Conservation (phyloP, 1,140 invertebrate species). For the Agrypnia vestita region DNA sequence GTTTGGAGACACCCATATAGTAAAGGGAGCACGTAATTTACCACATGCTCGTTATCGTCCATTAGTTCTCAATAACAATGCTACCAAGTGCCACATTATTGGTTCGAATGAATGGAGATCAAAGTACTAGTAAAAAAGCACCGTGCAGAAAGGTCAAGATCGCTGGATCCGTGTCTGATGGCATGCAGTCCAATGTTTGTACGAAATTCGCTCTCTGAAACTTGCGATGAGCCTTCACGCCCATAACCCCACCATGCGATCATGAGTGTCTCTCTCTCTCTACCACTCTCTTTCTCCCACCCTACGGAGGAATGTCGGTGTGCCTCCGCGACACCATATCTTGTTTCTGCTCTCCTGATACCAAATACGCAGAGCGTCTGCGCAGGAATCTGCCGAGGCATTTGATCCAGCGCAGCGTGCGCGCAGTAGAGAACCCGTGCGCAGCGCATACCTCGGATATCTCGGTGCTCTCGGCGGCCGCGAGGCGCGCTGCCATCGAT, state of each 20-base stretch:
- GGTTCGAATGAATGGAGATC: not conserved
- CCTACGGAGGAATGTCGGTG: slow-evolving; percentile 33
- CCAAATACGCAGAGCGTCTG: slow-evolving; percentile 49
- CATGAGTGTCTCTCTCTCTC: not conserved
- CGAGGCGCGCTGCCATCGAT: slow-evolving; percentile 2
- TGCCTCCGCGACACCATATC: slow-evolving; percentile 13
- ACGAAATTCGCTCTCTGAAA: not conserved
- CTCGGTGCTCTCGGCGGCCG: slow-evolving; percentile 32
- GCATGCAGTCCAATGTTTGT: not conserved
- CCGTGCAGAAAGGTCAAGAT: slow-evolving; percentile 21
- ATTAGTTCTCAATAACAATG: too few relatives aligned
- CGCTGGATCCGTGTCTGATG: not conserved
- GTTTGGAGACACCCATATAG: too few relatives aligned
- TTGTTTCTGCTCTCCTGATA: slow-evolving; percentile 48
- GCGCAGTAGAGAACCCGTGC: slow-evolving; percentile 21
- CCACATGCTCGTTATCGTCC: too few relatives aligned
- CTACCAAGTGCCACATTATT: too few relatives aligned
- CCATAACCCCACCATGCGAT: not conserved
- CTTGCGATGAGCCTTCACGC: not conserved
- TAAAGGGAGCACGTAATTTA: too few relatives aligned
- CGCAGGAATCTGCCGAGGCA: slow-evolving; percentile 46
- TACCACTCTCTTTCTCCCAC: slow-evolving; percentile 36
- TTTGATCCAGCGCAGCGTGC: slow-evolving; percentile 18
- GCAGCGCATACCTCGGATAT: slow-evolving; percentile 41
- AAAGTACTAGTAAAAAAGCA: not conserved